Base-by-base conservation (phyloP, 2,888 invertebrate genomes). In the Odontothrips loti region DNA sequence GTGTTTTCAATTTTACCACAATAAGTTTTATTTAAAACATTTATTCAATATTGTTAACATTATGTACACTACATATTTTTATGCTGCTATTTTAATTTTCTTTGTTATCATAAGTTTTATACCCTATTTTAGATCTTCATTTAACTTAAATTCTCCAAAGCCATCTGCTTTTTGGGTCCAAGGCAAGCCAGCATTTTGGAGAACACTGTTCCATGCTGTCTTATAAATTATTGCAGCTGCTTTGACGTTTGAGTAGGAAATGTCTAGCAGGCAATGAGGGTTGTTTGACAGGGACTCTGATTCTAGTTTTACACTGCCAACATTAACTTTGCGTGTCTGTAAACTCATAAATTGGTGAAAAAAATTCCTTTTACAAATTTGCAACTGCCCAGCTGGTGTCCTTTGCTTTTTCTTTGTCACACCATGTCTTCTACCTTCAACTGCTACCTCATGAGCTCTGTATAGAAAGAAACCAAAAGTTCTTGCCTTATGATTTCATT, bases 371-470 rank as follows among this genome's bases (percentile, higher is more conserved):
- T 89, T 90, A 83, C 89, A 89, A 82, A 90, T 87, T 82, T 85
- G 85, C 34, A 90, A 85, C 83, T 88, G 85, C 10, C 88, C 87
- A 80, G 85, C 84, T 47, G 86, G 84, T 27, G 87, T 87, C 43
- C 86, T 84, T 17, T 86, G 83, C 82, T 88, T 89, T 85, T 93
- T 94, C 86, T 93, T 94, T 0, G 95, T 95, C 1, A 92, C 88
- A 8, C 96, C 96, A 86, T 94, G 92, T 83, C 92, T 94, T 85
- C 90, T 91, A 8, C 97, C 96, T 85, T 93, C 91, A 0, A 95
- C 93, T 29, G 92, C 90, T 47, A 96, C 91, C 88, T 96, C 94
- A 79, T 89, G 86, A 51, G 89, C 85, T 81, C 94, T 94, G 85
- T 84, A 84, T 83, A 83, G 80, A 43, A 83, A 80, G 78, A 63